A percentile compares a stretch with the other conserved stretches of the same genome.
Evolutionary conservation across 1,140 invertebrate species (phyloP).

Genomic region (Potamilus streckersoni): DNA sequence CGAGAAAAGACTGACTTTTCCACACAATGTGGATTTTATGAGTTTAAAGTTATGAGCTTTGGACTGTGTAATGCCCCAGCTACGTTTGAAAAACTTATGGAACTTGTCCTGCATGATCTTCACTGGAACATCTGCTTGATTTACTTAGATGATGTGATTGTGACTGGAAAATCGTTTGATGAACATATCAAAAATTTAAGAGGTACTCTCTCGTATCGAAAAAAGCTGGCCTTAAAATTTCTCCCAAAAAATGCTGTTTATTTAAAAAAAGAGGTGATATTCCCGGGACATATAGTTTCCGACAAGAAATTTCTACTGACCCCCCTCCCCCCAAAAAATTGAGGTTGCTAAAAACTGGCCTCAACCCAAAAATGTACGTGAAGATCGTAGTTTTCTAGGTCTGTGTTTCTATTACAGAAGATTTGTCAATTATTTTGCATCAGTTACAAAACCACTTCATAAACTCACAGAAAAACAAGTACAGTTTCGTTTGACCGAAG

Average conservation of each 20-base stretch:
- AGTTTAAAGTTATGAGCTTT: no score
- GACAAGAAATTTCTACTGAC: constrained; percentile 28
- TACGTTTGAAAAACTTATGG: constrained; percentile 14
- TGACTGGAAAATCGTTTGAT: no score
- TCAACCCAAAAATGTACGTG: constrained; percentile 20
- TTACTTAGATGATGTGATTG: constrained; percentile 4
- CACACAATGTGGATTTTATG: no score
- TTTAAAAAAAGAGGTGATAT: constrained; percentile 25
- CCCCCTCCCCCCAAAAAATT: constrained; percentile 29
- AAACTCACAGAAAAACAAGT: constrained; percentile 17
- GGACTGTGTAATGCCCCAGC: no score
- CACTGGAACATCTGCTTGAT: background rate
- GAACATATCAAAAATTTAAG: background rate
- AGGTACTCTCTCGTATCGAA: background rate
- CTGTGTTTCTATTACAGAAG: constrained; percentile 24
- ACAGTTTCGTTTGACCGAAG: constrained; percentile 19
- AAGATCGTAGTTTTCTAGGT: constrained; percentile 33
- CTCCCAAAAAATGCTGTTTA: constrained; percentile 29
- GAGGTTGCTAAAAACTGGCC: constrained; percentile 25
- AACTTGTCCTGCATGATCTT: background rate
- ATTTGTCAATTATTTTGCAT: constrained; percentile 23
- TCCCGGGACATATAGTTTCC: constrained; percentile 22
- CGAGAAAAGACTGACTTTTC: no score
- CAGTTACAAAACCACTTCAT: constrained; percentile 30
- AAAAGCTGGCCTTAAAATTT: constrained; percentile 28